These are phyloP conservation scores for Pseudocheirus occidentalis DNA, from an alignment of 2,797 vertebrate species.

Conservation along the genomic window DNA sequence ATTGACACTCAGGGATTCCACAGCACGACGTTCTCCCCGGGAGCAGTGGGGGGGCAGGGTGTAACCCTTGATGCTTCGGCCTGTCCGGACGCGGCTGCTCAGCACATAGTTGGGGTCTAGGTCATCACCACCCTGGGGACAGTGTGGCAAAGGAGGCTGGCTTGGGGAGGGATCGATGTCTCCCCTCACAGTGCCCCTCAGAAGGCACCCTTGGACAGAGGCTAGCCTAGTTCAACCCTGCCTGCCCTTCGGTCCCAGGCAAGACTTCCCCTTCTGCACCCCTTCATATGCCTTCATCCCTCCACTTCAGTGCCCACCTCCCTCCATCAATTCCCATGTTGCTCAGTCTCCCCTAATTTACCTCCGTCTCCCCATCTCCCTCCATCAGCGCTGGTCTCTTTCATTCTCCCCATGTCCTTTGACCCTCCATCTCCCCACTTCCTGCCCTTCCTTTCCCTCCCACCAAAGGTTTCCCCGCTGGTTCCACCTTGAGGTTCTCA, in stretches of 20 bases:
- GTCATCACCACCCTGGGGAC: slow-evolving; percentile 86
- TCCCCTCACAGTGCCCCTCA: too few relatives aligned
- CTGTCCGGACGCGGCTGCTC: slow-evolving; percentile 89
- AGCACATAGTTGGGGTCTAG: slow-evolving; percentile 89
- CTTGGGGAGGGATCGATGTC: not conserved
- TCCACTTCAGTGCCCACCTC: not conserved
- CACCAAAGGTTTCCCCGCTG: accelerated
- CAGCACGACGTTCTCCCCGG: slow-evolving; percentile 90
- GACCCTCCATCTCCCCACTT: accelerated
- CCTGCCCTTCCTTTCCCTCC: too few relatives aligned
- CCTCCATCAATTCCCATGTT: not conserved
- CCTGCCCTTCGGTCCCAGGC: accelerated
- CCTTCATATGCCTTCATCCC: not conserved
- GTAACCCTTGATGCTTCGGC: slow-evolving; percentile 90
- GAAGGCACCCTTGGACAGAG: not conserved
- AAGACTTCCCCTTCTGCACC: not conserved
- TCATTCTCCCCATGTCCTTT: not conserved
- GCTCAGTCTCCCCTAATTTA: not conserved
- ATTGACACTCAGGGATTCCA: slow-evolving; percentile 91
- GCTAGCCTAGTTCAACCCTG: not conserved
- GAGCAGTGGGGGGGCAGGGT: slow-evolving; percentile 90
- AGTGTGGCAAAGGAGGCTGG: accelerated
- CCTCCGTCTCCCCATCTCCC: too few relatives aligned
- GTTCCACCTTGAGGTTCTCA: slow-evolving; percentile 91
- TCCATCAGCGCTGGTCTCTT: too few relatives aligned